Conservation (phyloP, 2,113 vertebrate species). For the Takifugu bimaculatus region DNA sequence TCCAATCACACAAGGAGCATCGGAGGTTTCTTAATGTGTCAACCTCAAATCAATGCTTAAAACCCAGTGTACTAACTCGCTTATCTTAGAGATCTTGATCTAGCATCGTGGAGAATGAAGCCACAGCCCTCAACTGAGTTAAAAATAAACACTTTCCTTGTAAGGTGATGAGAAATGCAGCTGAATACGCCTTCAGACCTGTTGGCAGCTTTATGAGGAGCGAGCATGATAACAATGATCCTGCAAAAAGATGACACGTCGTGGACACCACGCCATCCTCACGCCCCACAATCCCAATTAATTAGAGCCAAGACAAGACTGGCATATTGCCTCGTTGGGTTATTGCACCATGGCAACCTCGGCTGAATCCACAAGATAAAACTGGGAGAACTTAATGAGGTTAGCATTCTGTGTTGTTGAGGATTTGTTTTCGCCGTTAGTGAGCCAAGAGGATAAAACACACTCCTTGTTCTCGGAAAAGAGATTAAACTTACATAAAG, state of each 20-base stretch:
- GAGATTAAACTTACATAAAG: conserved; percentile 3
- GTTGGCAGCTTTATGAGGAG: background rate
- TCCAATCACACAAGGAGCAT: too few relatives aligned
- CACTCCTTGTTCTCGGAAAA: conserved; percentile 5
- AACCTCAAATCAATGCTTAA: too few relatives aligned
- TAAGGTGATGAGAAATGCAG: conserved; percentile 9
- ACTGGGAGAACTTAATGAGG: background rate
- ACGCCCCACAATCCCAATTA: background rate
- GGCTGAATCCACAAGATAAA: background rate
- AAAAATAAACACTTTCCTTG: conserved; percentile 1
- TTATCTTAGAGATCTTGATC: too few relatives aligned
- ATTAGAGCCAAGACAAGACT: background rate
- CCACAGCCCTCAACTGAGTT: too few relatives aligned
- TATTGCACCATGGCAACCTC: background rate
- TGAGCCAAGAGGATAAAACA: too few relatives aligned
- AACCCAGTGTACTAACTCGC: too few relatives aligned
- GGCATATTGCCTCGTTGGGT: background rate
- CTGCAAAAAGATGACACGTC: background rate
- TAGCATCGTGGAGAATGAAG: too few relatives aligned
- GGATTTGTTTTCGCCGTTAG: conserved; percentile 1
- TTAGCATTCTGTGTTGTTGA: background rate
- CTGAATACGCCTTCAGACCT: conserved; percentile 18
- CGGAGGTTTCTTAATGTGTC: too few relatives aligned
- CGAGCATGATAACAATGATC: background rate
- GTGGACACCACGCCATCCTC: conserved; percentile 4